Evolutionary conservation across 1,140 invertebrate species (phyloP).

Genomic region (Dreissena rostriformis): DNA sequence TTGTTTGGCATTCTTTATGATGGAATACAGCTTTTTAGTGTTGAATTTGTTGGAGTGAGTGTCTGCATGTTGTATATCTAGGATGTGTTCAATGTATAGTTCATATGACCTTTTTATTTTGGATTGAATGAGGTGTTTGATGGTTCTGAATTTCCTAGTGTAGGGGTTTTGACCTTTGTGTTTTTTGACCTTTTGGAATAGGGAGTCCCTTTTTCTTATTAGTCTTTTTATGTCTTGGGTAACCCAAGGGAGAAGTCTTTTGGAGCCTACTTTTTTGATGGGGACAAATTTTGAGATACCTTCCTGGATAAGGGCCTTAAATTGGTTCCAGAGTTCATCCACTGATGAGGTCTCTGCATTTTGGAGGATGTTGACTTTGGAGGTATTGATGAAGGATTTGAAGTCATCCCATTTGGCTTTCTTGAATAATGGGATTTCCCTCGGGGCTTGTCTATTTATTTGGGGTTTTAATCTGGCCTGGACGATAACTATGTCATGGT

Average conservation of each 20-base stretch:
- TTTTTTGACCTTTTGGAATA: background rate
- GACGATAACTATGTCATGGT: background rate
- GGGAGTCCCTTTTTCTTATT: background rate
- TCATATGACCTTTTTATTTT: constrained; percentile 20
- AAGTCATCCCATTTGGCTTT: background rate
- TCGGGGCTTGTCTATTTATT: background rate
- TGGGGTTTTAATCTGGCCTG: background rate
- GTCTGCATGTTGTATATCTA: constrained; percentile 10
- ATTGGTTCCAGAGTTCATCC: background rate
- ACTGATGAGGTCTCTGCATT: background rate
- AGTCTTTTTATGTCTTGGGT: background rate
- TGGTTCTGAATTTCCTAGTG: background rate
- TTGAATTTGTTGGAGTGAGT: background rate
- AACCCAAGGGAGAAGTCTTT: background rate
- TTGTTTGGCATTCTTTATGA: constrained; percentile 37
- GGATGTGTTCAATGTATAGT: constrained; percentile 20
- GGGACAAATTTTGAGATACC: constrained; percentile 1
- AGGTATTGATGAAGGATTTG: background rate
- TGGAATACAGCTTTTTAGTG: constrained; percentile 11
- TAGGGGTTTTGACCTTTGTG: background rate
- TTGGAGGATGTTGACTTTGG: background rate
- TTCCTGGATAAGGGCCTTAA: background rate
- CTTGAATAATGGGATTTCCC: background rate
- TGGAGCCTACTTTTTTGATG: background rate
- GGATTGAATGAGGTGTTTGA: constrained; percentile 7